These are phyloP conservation scores for Myiagra hebetior DNA, from an alignment of 2,113 vertebrate genomes.

Conservation along the genomic window DNA sequence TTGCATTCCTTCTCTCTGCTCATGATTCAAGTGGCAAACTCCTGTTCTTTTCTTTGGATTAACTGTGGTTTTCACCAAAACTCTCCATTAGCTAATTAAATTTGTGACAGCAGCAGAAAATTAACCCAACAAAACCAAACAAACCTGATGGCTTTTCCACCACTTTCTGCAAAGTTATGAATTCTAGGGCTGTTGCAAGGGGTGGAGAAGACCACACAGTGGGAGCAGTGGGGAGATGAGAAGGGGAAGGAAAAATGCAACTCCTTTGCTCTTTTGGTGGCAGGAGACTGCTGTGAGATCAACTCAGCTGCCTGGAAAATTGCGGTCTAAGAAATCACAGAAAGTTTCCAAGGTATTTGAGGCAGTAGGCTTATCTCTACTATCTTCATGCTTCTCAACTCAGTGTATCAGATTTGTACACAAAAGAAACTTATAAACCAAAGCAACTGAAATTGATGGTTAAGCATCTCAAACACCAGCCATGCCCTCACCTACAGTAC, in stretches of 20 bases:
- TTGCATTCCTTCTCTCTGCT: not conserved
- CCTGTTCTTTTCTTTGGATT: not conserved
- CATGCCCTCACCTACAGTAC: not conserved
- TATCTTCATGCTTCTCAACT: not conserved
- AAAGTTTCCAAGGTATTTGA: not conserved
- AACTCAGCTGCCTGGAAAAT: not conserved
- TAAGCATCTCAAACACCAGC: not conserved
- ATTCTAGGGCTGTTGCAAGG: not conserved
- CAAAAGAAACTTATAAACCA: not conserved
- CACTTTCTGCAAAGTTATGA: not conserved
- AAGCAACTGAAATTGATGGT: not conserved
- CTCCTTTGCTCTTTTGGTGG: not conserved
- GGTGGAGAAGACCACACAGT: not conserved
- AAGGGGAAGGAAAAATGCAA: not conserved
- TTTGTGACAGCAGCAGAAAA: not conserved
- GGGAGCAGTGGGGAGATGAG: not conserved
- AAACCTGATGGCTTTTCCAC: not conserved
- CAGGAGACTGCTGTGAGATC: not conserved
- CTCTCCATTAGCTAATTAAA: not conserved
- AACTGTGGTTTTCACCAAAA: not conserved
- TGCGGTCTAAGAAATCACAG: not conserved
- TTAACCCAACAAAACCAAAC: not conserved
- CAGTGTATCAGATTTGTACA: not conserved
- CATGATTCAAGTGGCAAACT: not conserved
- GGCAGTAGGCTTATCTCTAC: not conserved